Percentiles rank a stretch among this genome's conserved stretches.
Conservation (phyloP, 64 coral and sea anemone species). For the Astreopora myriophthalma region DNA sequence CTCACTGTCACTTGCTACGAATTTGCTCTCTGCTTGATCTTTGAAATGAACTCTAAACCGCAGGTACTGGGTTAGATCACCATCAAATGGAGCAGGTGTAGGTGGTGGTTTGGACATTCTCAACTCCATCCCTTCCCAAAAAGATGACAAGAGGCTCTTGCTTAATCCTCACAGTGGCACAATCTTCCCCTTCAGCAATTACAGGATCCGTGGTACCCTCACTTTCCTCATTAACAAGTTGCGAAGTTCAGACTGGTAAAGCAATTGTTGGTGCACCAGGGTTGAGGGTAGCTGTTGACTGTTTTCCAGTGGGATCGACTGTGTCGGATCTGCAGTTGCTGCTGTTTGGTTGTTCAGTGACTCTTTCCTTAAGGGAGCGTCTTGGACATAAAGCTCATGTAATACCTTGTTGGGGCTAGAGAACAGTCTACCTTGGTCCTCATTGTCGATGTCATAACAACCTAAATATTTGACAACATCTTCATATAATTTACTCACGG, state of each 20-base stretch:
- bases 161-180: background rate
- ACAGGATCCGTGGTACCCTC: background rate
- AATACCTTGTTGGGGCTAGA: background rate
- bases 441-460: slow-evolving; percentile 10
- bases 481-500: slow-evolving; percentile 26
- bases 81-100: slow-evolving; percentile 39
- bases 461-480: slow-evolving; percentile 1
- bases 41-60: slow-evolving; percentile 22
- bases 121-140: slow-evolving; percentile 15
- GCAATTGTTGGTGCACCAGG: background rate
- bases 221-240: background rate
- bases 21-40: slow-evolving; percentile 51
- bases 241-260: background rate
- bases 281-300: background rate
- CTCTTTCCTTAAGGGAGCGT: background rate
- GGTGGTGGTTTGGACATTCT: slow-evolving; percentile 41
- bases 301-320: background rate
- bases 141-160: background rate
- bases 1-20: slow-evolving; percentile 23
- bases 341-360: background rate
- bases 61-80: slow-evolving; percentile 47
- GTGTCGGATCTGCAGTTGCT: background rate
- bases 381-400: background rate
- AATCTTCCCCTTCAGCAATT: background rate
- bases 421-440: background rate